Conservation (phyloP, 1,140 invertebrate genomes). For the Procambarus virginalis region DNA sequence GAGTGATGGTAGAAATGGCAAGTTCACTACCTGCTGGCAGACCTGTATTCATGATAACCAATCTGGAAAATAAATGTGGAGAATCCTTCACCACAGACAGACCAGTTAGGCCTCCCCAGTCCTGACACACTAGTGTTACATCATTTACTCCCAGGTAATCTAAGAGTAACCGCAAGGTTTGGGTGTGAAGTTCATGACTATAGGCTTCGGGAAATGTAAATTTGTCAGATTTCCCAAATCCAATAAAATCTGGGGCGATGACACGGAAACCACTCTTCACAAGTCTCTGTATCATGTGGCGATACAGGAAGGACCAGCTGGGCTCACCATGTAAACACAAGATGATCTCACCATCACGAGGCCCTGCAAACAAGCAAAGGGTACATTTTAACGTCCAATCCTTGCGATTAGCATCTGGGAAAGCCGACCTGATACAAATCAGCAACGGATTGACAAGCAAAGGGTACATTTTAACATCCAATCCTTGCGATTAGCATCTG, state of each 20-base stretch:
- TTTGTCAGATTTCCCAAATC: conserved; percentile 70
- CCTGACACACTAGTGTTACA: conserved; percentile 65
- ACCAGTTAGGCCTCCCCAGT: conserved; percentile 67
- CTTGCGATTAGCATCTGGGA: too few relatives aligned
- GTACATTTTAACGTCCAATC: too few relatives aligned
- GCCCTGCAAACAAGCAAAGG: conserved; percentile 22
- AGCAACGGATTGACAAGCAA: too few relatives aligned
- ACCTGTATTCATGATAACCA: conserved; percentile 69
- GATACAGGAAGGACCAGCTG: conserved; percentile 68
- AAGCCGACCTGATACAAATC: too few relatives aligned
- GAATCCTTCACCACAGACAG: conserved; percentile 51
- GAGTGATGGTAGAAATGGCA: background rate
- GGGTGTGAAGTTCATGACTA: conserved; percentile 52
- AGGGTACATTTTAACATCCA: too few relatives aligned
- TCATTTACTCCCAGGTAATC: conserved; percentile 46
- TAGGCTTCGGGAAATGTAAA: conserved; percentile 59
- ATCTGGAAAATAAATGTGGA: conserved; percentile 53
- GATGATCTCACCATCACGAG: conserved; percentile 58
- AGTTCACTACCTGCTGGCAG: conserved; percentile 46
- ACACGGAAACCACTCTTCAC: conserved; percentile 63
- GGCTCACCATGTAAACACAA: conserved; percentile 68
- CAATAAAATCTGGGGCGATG: conserved; percentile 68
- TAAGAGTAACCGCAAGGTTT: conserved; percentile 53
- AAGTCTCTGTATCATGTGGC: conserved; percentile 57
- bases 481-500: too few relatives aligned